Conservation (phyloP, 2,113 vertebrate species). For the Ptilonorhynchus violaceus region DNA sequence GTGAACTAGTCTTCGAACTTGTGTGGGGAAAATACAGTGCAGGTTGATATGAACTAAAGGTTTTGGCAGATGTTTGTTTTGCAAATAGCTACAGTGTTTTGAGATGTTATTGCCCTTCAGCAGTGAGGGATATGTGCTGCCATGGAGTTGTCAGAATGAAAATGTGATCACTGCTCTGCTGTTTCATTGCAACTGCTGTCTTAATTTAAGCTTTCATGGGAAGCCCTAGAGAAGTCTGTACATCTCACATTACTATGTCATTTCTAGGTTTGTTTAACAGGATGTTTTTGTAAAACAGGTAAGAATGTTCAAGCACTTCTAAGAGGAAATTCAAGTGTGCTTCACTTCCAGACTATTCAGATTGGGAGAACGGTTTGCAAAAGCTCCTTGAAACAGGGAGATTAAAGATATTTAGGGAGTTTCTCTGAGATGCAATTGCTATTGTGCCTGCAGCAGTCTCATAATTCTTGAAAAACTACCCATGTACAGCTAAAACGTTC, state of each 20-base stretch:
- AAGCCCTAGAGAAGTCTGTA: not conserved
- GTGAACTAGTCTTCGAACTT: not conserved
- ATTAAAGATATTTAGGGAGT: not conserved
- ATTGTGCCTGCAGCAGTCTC: not conserved
- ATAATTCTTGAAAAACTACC: not conserved
- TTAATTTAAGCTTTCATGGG: not conserved
- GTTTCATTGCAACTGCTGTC: not conserved
- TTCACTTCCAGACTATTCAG: not conserved
- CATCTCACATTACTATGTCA: not conserved
- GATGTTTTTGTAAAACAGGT: not conserved
- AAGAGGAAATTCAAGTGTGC: not conserved
- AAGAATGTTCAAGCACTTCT: not conserved
- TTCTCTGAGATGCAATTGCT: not conserved
- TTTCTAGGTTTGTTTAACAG: constrained; percentile 1
- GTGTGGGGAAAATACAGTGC: not conserved
- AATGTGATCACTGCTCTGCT: not conserved
- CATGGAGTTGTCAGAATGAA: not conserved
- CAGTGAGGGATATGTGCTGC: not conserved
- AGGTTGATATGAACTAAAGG: not conserved
- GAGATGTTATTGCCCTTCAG: constrained; percentile 4
- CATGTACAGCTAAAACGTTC: not conserved
- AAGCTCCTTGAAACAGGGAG: not conserved
- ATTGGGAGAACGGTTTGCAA: not conserved
- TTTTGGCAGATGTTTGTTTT: constrained; percentile 23
- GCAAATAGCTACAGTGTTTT: not conserved